Conservation (phyloP, 2,797 vertebrate genomes). For the Amazona ochrocephala region DNA sequence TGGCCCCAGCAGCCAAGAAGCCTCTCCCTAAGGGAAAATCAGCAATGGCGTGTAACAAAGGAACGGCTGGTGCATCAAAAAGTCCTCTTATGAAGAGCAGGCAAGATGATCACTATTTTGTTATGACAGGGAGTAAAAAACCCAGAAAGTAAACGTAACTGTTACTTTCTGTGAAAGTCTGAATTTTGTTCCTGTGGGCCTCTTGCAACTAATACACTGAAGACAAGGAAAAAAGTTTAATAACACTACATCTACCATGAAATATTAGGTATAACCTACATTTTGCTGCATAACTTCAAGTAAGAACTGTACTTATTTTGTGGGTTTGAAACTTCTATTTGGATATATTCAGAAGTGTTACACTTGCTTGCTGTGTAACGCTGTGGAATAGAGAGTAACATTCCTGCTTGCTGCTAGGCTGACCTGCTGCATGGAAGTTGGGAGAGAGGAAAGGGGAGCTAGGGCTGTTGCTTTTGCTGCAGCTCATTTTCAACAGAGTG, state of each 20-base stretch:
- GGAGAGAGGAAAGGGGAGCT: not conserved
- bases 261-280: not conserved
- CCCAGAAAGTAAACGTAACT: constrained; percentile 78
- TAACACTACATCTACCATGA: not conserved
- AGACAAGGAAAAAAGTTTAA: not conserved
- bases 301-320: constrained; percentile 8
- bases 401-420: not conserved
- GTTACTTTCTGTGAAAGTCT: not conserved
- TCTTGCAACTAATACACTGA: not conserved
- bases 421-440: not conserved
- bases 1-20: constrained; percentile 44
- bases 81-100: constrained; percentile 70
- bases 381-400: not conserved
- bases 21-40: constrained; percentile 39
- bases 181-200: not conserved
- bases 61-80: constrained; percentile 42
- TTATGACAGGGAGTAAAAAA: constrained; percentile 87
- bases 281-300: not conserved
- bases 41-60: not conserved
- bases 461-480: not conserved
- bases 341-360: not conserved
- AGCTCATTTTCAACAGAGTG: not conserved
- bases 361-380: constrained; percentile 10
- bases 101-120: constrained; percentile 87
- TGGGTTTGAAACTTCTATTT: not conserved